These are phyloP conservation scores for Schizaphis graminum DNA, from an alignment of 2,888 invertebrate genomes.

Conservation along the genomic window DNA sequence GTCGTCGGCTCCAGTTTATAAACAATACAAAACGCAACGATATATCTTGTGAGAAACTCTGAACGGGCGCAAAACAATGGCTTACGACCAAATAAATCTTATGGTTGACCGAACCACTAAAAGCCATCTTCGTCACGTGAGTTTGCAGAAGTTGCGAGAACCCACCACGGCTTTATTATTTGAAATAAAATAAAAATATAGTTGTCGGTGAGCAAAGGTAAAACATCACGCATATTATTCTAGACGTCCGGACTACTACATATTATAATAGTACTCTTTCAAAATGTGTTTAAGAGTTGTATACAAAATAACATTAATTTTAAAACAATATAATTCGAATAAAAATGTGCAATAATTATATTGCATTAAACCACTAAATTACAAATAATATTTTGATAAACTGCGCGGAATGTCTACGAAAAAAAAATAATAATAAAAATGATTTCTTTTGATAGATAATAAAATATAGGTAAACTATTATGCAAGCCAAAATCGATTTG, in stretches of 20 bases:
- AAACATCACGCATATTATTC: background rate
- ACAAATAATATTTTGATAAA: no score
- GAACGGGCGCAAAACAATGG: conserved; percentile 22
- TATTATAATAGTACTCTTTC: background rate
- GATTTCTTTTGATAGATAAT: no score
- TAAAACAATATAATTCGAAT: no score
- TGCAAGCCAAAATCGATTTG: background rate
- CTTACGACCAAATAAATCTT: conserved; percentile 48
- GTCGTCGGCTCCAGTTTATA: background rate
- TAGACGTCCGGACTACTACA: background rate
- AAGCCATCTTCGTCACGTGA: conserved; percentile 14
- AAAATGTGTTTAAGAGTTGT: background rate
- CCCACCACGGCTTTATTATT: background rate
- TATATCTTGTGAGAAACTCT: conserved; percentile 20
- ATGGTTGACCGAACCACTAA: conserved; percentile 22
- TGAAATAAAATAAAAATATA: background rate
- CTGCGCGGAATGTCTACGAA: no score
- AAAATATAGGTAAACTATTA: background rate
- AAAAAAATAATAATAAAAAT: no score
- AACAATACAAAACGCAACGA: conserved; percentile 16
- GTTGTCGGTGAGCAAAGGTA: background rate
- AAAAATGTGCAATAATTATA: no score
- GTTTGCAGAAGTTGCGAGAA: background rate
- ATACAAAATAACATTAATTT: background rate
- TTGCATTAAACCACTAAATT: no score